Conservation (phyloP, 2,888 invertebrate species). For the Dolomedes plantarius region DNA sequence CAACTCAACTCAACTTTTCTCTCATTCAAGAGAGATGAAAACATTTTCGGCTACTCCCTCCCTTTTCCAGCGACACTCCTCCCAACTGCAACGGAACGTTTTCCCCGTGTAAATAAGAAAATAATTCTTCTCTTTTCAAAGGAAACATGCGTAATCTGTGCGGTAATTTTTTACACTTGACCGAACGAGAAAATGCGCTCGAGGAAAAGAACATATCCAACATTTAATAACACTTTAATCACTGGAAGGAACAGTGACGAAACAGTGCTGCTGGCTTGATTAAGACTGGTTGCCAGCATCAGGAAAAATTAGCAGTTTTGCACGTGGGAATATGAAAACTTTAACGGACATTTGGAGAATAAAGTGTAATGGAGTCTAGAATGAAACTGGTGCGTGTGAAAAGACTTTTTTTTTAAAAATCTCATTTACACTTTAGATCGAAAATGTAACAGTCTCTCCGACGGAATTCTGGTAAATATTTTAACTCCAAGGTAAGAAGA, state of each 20-base stretch:
- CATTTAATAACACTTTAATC: conserved; percentile 10
- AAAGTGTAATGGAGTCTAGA: too few species aligned
- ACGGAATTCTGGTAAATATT: too few species aligned
- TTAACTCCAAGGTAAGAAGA: too few species aligned
- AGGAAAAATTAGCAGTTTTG: not conserved
- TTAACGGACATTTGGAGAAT: too few species aligned
- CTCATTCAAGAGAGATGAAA: too few species aligned
- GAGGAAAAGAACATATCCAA: not conserved
- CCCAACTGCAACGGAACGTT: not conserved
- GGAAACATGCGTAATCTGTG: not conserved
- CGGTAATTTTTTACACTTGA: conserved; percentile 1
- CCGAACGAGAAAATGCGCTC: conserved; percentile 6
- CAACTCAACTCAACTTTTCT: too few species aligned
- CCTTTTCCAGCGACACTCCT: not conserved
- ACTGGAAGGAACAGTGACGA: not conserved
- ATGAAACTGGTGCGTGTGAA: too few species aligned
- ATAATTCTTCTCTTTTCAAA: not conserved
- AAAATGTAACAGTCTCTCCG: too few species aligned
- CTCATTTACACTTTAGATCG: too few species aligned
- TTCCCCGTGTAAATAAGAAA: not conserved
- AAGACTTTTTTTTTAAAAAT: too few species aligned
- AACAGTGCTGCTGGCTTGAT: not conserved
- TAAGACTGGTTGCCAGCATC: not conserved
- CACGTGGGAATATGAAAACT: not conserved
- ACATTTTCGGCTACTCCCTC: too few species aligned